Evolutionary conservation across 30 jellyfish, hydroid and myxozoan species (phyloP), one percentile per base, ranked within the genome.

Genomic region (Pelagia noctiluca): DNA sequence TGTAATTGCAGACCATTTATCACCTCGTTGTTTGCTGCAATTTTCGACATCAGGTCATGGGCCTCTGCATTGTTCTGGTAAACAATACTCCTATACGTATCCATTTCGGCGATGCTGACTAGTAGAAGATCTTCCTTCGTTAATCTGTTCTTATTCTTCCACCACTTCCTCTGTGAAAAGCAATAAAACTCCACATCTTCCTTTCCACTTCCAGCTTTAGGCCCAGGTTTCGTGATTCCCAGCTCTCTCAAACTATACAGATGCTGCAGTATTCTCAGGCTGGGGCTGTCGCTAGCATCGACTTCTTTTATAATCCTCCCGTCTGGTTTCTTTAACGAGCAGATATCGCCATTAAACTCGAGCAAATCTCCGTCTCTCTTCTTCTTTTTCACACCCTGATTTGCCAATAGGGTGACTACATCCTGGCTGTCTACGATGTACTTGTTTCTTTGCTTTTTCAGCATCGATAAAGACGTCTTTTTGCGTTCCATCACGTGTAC

Each of bases 91-190:
- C 16, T 42, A 16, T 16, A 42, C 16, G 57, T 16, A 42, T 42
- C 16, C 57, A 42, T 42, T 42, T 42, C 42, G n/a, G 19, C 52
- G 23, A 60, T 0, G 29, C 88, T 77, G 35, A 77, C n/a, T 54
- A 38, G 60, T 35, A 77, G 49, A 50, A 77, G 19, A 30, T 77
- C 88, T 35, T 77, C 37, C 70, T 34, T 60, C 22, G 79, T 5
- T 11, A 77, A 8, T 21, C 23, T 35, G 34, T 47, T 25, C 71
- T 63, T 57, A 19, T 74, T 35, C 65, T 60, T n/a, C 70, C 50
- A 54, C 77, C 77, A 77, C 19, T 36, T 57, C 23, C 60, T 52
- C 26, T 52, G 7, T 8, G 68, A 5, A 3, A 52, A 19, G 26
- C 28, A 52, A 19, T 3, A 52, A 10, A 3, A 25, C 26, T 52